These are phyloP conservation scores for Cladopsammia gracilis DNA, from an alignment of 64 coral and sea anemone species.

Conservation along the genomic window DNA sequence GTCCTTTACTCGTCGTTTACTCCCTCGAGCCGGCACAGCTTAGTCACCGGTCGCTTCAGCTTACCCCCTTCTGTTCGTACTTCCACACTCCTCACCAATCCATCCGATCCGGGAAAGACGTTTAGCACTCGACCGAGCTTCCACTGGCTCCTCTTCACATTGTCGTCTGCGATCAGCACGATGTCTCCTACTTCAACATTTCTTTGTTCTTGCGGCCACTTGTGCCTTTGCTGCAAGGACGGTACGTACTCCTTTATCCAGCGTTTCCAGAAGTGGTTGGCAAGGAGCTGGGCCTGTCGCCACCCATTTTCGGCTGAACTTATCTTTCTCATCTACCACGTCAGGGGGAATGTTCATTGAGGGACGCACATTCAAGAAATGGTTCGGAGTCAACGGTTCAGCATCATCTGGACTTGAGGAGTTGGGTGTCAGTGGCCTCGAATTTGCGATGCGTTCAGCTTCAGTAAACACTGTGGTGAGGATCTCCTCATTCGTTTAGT, in stretches of 20 bases:
- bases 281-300: constrained; percentile 28
- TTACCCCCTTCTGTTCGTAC: constrained; percentile 9
- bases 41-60: constrained; percentile 1
- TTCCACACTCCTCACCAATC: constrained; percentile 18
- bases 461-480: constrained; percentile 58
- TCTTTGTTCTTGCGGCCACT: constrained; percentile 5
- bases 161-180: constrained; percentile 28
- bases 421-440: constrained; percentile 53
- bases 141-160: neutral
- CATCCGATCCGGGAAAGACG: neutral
- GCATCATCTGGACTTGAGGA: constrained; percentile 45
- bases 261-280: constrained; percentile 22
- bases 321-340: constrained; percentile 5
- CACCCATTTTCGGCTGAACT: constrained; percentile 48
- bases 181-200: constrained; percentile 7
- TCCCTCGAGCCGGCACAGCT: neutral
- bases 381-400: constrained; percentile 45
- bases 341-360: constrained; percentile 23
- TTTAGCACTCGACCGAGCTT: neutral
- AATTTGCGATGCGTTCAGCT: constrained; percentile 62
- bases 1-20: no score
- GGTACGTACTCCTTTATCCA: constrained; percentile 28
- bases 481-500: constrained; percentile 49
- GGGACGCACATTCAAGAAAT: constrained; percentile 49
- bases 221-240: neutral